Evolutionary conservation across 2,888 invertebrate species (phyloP), one percentile per base, ranked within the genome.

Genomic region (Luffia ferchaultella): DNA sequence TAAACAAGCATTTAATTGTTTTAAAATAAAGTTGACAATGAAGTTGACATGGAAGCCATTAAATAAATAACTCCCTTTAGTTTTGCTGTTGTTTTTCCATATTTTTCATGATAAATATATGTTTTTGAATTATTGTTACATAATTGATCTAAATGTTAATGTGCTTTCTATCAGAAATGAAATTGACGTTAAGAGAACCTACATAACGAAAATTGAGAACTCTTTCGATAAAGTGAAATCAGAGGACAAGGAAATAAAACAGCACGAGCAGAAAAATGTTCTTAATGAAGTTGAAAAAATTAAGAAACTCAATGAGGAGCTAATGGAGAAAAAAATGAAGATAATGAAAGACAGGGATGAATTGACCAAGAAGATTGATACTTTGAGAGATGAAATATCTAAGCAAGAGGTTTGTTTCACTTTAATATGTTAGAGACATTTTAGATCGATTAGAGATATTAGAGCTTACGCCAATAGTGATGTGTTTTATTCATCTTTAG

Each of bases 331-430:
- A 58, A 73, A 78, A 46, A 76, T 79, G 50, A 79, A 79, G 57
- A 79, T 85, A 15, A 71, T 78, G 52, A 63, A 64, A 9, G 78
- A 85, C 55, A 69, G 84, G 45, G 76, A 79, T 53, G 68, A 72
- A 1, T 73, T 85, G 7, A 73, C 77, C 1, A 76, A 84, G 54
- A 73, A 78, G 51, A 82, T 90, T 41, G 85, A 88, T 18, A 68
- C 67, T 5, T 67, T 89, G 43, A 88, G 86, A 61, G 85, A 85
- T 56, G 87, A 88, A 57, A 75, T 89, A 16, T 78, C 86, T 0
- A 87, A 87, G 61, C 86, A 88, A 56, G 84, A 77, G 66, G 85
- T 77, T 60, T 63, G 54, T 48, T 51, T 40, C 19, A 9, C n/a
- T 12, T 7, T n/a, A n/a, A n/a, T n/a, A n/a, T n/a, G n/a, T n/a